Evolutionary conservation across 1,140 invertebrate species (phyloP).

Genomic region (Drosophila punjabiensis): DNA sequence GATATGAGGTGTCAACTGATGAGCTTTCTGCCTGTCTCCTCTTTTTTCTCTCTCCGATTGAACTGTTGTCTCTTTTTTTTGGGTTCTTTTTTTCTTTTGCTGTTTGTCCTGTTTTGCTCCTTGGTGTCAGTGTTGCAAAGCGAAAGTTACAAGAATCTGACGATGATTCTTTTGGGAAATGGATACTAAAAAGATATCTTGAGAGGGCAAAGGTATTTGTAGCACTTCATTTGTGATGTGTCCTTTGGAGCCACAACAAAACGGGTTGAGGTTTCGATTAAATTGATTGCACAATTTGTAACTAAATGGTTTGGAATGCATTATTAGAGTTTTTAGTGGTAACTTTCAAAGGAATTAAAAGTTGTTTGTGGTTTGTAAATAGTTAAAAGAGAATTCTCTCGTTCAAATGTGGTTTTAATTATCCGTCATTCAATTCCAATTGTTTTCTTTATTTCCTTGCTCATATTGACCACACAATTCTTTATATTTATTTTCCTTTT

Average conservation of each 20-base stretch:
- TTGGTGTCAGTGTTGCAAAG: slow-evolving; percentile 28
- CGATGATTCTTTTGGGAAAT: slow-evolving; percentile 28
- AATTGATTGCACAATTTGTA: slow-evolving; percentile 14
- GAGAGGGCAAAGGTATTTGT: slow-evolving; percentile 20
- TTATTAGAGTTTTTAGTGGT: neutral
- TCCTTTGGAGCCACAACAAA: slow-evolving; percentile 11
- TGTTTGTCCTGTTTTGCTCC: slow-evolving; percentile 9
- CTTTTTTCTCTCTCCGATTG: slow-evolving; percentile 4
- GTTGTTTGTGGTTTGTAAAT: too few relatives aligned
- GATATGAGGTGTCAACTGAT: slow-evolving; percentile 76
- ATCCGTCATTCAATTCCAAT: neutral
- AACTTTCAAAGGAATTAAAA: neutral
- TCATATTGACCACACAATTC: neutral
- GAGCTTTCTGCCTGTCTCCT: slow-evolving; percentile 27
- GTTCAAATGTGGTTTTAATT: neutral
- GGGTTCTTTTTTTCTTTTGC: neutral
- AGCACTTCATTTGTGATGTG: slow-evolving; percentile 20
- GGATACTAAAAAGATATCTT: slow-evolving; percentile 4
- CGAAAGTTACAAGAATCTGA: slow-evolving; percentile 14
- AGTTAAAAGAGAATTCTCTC: fast-evolving
- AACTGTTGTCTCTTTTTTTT: slow-evolving; percentile 17
- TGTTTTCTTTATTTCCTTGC: neutral
- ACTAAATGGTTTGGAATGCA: neutral
- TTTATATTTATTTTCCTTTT: neutral
- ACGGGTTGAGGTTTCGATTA: neutral